Base-by-base conservation (phyloP, 2,888 invertebrate genomes). In the Papilio demoleus region DNA sequence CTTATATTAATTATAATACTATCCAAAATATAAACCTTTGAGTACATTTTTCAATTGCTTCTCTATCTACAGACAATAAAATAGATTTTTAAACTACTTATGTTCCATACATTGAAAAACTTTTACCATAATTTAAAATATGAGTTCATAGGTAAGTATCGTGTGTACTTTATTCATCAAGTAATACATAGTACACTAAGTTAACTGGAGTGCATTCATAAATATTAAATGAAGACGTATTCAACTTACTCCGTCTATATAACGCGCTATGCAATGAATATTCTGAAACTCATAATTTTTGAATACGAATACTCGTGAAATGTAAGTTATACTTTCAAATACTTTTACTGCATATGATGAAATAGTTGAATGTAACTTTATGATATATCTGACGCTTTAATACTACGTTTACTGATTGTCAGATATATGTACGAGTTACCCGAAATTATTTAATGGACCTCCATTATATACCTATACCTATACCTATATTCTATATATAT, bases 151-250 rank as follows among this genome's bases (percentile, higher is more conserved):
- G n/a, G 27, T 27, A 53, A 27, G 53, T 53, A 53, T 53, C 53
- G 27, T 53, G 27, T 53, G 53, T 53, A 53, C 27, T 53, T 53
- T 53, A 53, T 53, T 53, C 53, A 53, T 53, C 53, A 53, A 53
- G 53, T 53, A 53, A 53, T 53, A 53, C 27, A 27, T 53, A 27
- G 24, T 53, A 53, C 53, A 53, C 53, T 58, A 58, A 34, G 34
- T 58, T 34, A 58, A 34, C 58, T 58, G 34, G 9, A 58, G 34
- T 58, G 58, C 58, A 58, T 36, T 58, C 58, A 58, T 58, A 58
- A 58, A 58, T 58, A 58, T 58, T 58, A 58, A 58, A 36, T 58
- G 34, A 58, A 58, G 58, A 58, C 34, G 58, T 34, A 58, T 58
- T 58, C 58, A 58, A 36, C 58, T 19, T 58, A 58, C 58, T 34